Evolutionary conservation across 2,113 vertebrate genomes (phyloP), one percentile per base, ranked within the genome.

Genomic region (Rafetus swinhoei): DNA sequence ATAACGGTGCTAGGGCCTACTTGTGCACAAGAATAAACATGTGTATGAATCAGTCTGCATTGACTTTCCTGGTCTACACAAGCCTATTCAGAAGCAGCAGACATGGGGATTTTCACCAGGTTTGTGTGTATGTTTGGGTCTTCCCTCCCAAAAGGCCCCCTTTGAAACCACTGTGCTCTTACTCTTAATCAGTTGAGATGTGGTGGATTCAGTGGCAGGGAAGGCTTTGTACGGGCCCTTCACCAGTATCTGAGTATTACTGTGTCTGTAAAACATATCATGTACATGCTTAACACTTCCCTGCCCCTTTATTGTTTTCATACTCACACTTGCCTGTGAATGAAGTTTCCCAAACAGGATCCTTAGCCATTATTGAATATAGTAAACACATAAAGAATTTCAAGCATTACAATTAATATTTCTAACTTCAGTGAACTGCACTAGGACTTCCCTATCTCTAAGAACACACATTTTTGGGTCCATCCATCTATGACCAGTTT

Each of bases 241-340:
- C 89, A 62, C 14, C 13, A 53, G 15, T 53, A 18, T 50, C 77
- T 59, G 19, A 79, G 9, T 81, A 84, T 32, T 21, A 50, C 53
- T 90, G 65, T 9, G 32, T 79, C 87, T 88, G 85, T 81, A 72
- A 85, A 52, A 85, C 84, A 22, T 3, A 1, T 89, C 13, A 0
- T 85, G 45, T 84, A 93, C 84, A 85, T 56, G 7, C 83, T 92
- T 93, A 90, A 65, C 10, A 56, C 90, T 90, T 96, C 88, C 62
- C 45, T 92, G 35, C 79, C 85, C 45, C 29, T 93, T 88, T 91
- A 35, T 82, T 83, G 52, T 7, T 77, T 85, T 15, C 53, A 14
- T 79, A 27, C 24, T 93, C 1, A 53, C 29, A 79, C 62, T 90
- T 90, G 15, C 62, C 5, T 4, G 60, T 84, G 53, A 45, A 27